A percentile compares a stretch with the other conserved stretches of the same genome.
Conservation (phyloP, 2,888 invertebrate species). For the Drosophila histrio region DNA sequence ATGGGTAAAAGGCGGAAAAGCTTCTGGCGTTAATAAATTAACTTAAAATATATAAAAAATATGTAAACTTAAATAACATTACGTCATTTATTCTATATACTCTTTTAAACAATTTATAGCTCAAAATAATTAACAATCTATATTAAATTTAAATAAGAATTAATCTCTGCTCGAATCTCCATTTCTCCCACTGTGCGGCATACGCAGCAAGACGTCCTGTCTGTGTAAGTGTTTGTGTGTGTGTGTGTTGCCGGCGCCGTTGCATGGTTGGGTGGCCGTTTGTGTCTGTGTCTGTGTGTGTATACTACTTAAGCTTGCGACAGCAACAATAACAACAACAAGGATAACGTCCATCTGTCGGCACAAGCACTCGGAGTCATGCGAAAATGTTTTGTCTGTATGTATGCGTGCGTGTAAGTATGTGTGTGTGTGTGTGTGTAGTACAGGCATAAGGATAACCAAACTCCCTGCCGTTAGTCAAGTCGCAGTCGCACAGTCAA, state of each 20-base stretch:
- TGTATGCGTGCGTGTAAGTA: conserved; percentile 25
- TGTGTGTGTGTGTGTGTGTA: conserved; percentile 25
- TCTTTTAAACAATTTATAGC: no score
- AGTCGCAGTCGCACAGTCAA: conserved; percentile 59
- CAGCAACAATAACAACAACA: conserved; percentile 33
- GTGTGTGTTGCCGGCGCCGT: conserved; percentile 32
- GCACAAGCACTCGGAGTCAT: conserved; percentile 54
- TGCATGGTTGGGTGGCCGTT: conserved; percentile 9
- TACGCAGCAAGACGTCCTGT: conserved; percentile 42
- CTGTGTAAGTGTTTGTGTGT: conserved; percentile 15
- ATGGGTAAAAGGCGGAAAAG: no score
- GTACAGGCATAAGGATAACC: conserved; percentile 41
- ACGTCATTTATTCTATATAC: no score
- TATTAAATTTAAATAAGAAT: no score
- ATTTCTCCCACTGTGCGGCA: conserved; percentile 29
- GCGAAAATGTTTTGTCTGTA: conserved; percentile 54
- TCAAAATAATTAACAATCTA: no score
- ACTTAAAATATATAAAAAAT: no score
- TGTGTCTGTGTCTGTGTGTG: conserved; percentile 18
- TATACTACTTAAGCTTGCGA: conserved; percentile 67
- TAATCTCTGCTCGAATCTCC: no score
- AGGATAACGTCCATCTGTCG: conserved; percentile 65
- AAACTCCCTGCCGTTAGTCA: conserved; percentile 53
- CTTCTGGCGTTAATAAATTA: no score
- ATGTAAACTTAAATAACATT: no score